phyloP scores from a whole-genome alignment of 2,797 vertebrate genomes.

The Acrossocheilus fasciatus region DNA sequence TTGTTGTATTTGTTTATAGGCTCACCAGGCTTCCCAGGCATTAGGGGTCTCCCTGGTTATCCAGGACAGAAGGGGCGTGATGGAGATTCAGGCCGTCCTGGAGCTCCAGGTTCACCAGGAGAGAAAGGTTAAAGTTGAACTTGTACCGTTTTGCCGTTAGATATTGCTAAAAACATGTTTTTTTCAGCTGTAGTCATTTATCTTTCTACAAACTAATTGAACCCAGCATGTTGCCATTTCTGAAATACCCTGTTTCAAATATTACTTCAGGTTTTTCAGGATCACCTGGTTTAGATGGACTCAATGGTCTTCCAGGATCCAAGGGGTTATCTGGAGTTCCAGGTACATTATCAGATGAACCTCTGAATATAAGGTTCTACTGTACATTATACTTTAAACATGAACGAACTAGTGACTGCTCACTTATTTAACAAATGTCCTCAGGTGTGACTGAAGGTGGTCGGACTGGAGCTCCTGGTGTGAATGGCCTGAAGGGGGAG shows the following conservation, averaged over 20 bases:
- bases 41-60: conserved; percentile 79
- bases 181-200: background rate
- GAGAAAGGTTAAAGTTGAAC: conserved; percentile 81
- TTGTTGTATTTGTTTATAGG: conserved; percentile 73
- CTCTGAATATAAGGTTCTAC: background rate
- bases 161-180: background rate
- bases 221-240: background rate
- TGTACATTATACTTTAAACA: background rate
- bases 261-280: conserved; percentile 84
- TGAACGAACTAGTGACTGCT: conserved; percentile 1
- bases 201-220: background rate
- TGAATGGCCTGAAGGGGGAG: conserved; percentile 87
- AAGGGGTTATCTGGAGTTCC: conserved; percentile 88
- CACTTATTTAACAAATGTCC: conserved; percentile 21
- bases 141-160: background rate
- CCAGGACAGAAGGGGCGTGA: conserved; percentile 81
- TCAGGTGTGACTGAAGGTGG: conserved; percentile 81
- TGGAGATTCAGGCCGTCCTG: conserved; percentile 79
- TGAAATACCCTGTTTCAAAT: background rate
- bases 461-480: conserved; percentile 80
- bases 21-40: conserved; percentile 79
- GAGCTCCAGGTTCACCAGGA: conserved; percentile 78
- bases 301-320: conserved; percentile 91
- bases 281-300: conserved; percentile 86
- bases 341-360: conserved; percentile 71